Conservation (phyloP, 2,113 vertebrate genomes). For the Alexandromys fortis region DNA sequence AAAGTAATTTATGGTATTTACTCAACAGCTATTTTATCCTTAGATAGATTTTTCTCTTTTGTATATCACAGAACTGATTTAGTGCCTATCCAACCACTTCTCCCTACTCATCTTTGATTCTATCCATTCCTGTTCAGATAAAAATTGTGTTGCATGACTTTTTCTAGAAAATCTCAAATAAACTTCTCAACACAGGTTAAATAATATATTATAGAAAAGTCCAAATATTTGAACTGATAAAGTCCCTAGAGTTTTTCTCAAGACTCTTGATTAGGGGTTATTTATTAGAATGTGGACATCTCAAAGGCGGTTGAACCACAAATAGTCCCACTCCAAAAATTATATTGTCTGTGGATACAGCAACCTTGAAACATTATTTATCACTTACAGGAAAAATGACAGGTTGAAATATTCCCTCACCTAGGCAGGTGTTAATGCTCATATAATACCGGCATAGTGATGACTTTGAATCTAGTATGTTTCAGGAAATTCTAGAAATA, state of each 20-base stretch:
- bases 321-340: not conserved
- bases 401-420: not conserved
- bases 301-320: not conserved
- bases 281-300: not conserved
- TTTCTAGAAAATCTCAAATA: not conserved
- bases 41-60: not conserved
- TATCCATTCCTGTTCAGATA: not conserved
- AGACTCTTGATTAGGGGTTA: not conserved
- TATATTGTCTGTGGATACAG: not conserved
- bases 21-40: too few species aligned
- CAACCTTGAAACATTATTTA: not conserved
- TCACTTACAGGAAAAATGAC: not conserved
- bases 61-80: not conserved
- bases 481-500: not conserved
- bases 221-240: not conserved
- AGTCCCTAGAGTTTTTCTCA: not conserved
- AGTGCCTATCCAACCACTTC: not conserved
- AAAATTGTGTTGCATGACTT: not conserved
- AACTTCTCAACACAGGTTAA: not conserved
- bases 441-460: fast-evolving
- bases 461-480: not conserved
- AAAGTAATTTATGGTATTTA: not conserved
- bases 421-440: not conserved
- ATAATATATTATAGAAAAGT: not conserved
- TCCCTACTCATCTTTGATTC: not conserved